phyloP scores from a whole-genome alignment of 2,797 vertebrate species.

The Coracias cyanogaster region DNA sequence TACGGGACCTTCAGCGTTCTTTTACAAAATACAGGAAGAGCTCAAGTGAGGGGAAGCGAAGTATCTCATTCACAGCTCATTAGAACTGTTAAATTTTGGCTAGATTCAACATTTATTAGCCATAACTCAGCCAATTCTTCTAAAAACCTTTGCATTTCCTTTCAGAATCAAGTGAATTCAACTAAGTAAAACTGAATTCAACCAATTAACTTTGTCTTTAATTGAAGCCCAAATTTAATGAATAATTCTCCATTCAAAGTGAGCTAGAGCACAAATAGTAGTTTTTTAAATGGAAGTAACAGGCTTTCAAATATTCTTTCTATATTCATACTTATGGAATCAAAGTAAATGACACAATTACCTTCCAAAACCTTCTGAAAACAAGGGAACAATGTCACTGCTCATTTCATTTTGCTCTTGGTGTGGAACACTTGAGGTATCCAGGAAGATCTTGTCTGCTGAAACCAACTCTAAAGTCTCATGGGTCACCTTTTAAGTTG shows the following conservation, averaged over 20 bases:
- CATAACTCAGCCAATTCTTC: background rate
- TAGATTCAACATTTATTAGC: background rate
- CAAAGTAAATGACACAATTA: background rate
- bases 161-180: background rate
- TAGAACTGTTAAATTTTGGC: background rate
- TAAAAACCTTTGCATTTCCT: background rate
- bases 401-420: background rate
- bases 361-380: background rate
- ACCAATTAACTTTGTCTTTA: background rate
- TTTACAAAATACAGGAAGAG: background rate
- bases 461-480: background rate
- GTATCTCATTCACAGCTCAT: background rate
- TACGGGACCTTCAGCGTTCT: background rate
- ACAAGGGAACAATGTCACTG: background rate
- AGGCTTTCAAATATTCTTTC: background rate
- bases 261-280: background rate
- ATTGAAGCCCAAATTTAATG: background rate
- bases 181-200: background rate
- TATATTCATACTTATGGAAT: background rate
- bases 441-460: background rate
- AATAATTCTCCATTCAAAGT: slow-evolving; percentile 6
- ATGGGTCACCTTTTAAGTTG: background rate
- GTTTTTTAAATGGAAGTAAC: background rate
- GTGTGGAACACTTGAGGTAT: background rate
- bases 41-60: background rate